Conservation (phyloP, 2,797 vertebrate species). For the Acanthurus tractus region DNA sequence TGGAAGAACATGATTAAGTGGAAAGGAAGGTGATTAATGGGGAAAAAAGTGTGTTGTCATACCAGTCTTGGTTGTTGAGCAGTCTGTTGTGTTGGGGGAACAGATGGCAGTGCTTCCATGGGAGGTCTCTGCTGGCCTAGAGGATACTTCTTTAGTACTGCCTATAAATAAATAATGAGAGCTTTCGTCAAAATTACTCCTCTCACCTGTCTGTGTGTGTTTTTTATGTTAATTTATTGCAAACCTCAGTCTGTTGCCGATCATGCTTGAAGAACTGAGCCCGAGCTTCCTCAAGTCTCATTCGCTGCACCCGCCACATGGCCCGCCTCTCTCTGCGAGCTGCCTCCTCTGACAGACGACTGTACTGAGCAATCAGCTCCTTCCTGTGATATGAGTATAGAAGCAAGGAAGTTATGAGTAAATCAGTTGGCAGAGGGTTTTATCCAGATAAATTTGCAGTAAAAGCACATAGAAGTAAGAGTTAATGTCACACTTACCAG, state of each 20-base stretch:
- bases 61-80: slow-evolving; percentile 49
- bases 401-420: background rate
- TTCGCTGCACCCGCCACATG: slow-evolving; percentile 92
- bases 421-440: background rate
- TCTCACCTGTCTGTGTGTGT: background rate
- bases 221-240: slow-evolving; percentile 35
- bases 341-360: slow-evolving; percentile 94
- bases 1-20: background rate
- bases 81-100: slow-evolving; percentile 50
- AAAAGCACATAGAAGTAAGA: background rate
- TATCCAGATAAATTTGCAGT: background rate
- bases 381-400: slow-evolving; percentile 82
- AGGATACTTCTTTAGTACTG: slow-evolving; percentile 85
- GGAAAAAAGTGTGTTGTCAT: slow-evolving; percentile 28
- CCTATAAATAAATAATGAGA: slow-evolving; percentile 73
- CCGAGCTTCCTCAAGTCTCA: slow-evolving; percentile 88
- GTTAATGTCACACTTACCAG: no score
- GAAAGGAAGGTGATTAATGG: background rate
- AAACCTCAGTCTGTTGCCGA: slow-evolving; percentile 86
- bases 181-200: slow-evolving; percentile 18
- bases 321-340: slow-evolving; percentile 91
- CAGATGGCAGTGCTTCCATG: slow-evolving; percentile 57
- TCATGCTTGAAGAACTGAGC: slow-evolving; percentile 88
- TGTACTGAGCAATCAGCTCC: slow-evolving; percentile 94
- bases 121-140: slow-evolving; percentile 77